Evolutionary conservation across 2,797 vertebrate species (phyloP).

Genomic region (Sebastiscus tertius): DNA sequence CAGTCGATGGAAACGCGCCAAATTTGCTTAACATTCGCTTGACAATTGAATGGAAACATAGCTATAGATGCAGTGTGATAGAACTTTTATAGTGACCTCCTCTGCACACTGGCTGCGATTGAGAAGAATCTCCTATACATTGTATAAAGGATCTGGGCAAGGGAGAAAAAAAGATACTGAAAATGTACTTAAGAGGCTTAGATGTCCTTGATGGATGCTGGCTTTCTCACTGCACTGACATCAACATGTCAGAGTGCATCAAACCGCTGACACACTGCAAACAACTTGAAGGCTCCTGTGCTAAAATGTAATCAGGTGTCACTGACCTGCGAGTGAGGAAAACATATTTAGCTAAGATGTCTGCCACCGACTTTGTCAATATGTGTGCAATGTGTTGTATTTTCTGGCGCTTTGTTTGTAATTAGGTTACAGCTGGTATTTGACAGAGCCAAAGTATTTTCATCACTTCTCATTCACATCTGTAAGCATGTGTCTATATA

Average conservation of each 20-base stretch:
- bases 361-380: neutral
- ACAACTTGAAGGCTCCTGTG: constrained; percentile 14
- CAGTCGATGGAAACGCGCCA: too few species aligned
- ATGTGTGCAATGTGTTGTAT: constrained; percentile 2
- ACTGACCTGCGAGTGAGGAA: constrained; percentile 12
- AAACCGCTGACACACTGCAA: neutral
- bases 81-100: neutral
- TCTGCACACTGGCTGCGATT: neutral
- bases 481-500: constrained; percentile 44
- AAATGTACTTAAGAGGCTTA: neutral
- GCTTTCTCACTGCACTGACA: constrained; percentile 1
- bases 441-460: constrained; percentile 38
- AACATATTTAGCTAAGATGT: constrained; percentile 38
- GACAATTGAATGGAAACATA: too few species aligned
- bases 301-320: constrained; percentile 24
- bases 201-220: neutral
- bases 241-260: neutral
- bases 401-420: constrained; percentile 14
- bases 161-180: neutral
- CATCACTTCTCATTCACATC: constrained; percentile 42
- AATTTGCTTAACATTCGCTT: too few species aligned
- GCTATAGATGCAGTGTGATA: neutral
- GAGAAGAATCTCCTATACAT: neutral
- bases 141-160: neutral
- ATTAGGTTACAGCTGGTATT: constrained; percentile 31